Percentiles rank a stretch among this genome's conserved stretches.
Evolutionary conservation across 2,797 vertebrate species (phyloP).

Genomic region (Microtus obscurus): DNA sequence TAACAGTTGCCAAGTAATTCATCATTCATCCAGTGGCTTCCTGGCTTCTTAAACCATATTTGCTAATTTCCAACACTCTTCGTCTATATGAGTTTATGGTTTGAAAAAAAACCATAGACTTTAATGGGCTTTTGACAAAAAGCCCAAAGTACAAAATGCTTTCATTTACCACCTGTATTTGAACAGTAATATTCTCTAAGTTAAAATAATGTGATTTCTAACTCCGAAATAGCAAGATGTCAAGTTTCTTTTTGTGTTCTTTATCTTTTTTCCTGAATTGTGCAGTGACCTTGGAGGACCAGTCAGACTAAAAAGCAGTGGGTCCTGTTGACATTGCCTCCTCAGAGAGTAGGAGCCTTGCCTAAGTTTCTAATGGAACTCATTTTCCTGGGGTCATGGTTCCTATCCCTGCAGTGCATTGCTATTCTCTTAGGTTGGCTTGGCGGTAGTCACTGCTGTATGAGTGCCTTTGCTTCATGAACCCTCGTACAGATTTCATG

Average conservation of each 20-base stretch:
- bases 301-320: not conserved
- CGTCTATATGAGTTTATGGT: conserved; percentile 13
- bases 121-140: conserved; percentile 3
- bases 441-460: not conserved
- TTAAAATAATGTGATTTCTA: conserved; percentile 2
- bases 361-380: not conserved
- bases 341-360: not conserved
- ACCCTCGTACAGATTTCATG: not conserved
- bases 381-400: not conserved
- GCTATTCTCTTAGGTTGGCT: not conserved
- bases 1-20: conserved; percentile 43
- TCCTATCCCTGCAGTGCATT: not conserved
- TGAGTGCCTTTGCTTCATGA: not conserved
- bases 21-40: conserved; percentile 21
- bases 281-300: not conserved
- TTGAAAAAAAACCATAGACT: not conserved
- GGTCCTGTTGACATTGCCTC: not conserved
- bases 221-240: not conserved
- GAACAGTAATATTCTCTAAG: not conserved
- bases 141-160: not conserved
- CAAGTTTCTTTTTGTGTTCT: not conserved
- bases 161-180: conserved; percentile 12
- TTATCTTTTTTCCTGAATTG: not conserved
- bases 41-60: not conserved
- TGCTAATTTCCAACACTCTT: not conserved